Percentiles rank a stretch among this genome's conserved stretches.
Conservation (phyloP, 2,888 invertebrate species). For the Sepioteuthis lessoniana region DNA sequence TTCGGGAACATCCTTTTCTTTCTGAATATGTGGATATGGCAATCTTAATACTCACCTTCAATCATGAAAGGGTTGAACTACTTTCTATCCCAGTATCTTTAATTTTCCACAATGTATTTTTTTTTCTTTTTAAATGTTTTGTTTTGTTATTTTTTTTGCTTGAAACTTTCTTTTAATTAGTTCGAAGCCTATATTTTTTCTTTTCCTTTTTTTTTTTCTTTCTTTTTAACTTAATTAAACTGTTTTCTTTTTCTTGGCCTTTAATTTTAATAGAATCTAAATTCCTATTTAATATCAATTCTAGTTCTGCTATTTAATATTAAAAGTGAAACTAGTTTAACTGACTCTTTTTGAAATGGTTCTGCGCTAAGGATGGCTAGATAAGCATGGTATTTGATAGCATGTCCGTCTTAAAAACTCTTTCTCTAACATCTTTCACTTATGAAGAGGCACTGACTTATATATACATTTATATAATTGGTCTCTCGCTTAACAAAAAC, state of each 20-base stretch:
- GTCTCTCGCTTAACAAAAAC: not conserved
- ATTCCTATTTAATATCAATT: not conserved
- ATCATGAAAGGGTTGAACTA: not conserved
- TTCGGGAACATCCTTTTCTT: not conserved
- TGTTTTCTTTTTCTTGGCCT: not conserved
- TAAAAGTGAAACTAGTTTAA: not conserved
- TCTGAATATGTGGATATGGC: not conserved
- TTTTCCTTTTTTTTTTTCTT: not conserved
- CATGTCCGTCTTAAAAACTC: not conserved
- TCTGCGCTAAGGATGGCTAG: not conserved
- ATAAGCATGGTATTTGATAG: not conserved
- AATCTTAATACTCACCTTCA: not conserved
- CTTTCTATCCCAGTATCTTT: not conserved
- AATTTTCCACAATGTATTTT: not conserved
- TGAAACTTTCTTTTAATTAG: not conserved
- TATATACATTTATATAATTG: too few species aligned
- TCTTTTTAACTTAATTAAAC: not conserved
- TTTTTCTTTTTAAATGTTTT: not conserved
- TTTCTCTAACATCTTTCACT: not conserved
- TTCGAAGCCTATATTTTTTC: not conserved
- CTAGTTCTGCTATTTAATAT: not conserved
- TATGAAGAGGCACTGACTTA: not conserved
- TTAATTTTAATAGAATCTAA: not conserved
- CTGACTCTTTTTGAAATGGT: not conserved
- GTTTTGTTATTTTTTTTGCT: not conserved